Base-by-base conservation (phyloP, 2,888 invertebrate species). In the Phragmatobia fuliginosa region DNA sequence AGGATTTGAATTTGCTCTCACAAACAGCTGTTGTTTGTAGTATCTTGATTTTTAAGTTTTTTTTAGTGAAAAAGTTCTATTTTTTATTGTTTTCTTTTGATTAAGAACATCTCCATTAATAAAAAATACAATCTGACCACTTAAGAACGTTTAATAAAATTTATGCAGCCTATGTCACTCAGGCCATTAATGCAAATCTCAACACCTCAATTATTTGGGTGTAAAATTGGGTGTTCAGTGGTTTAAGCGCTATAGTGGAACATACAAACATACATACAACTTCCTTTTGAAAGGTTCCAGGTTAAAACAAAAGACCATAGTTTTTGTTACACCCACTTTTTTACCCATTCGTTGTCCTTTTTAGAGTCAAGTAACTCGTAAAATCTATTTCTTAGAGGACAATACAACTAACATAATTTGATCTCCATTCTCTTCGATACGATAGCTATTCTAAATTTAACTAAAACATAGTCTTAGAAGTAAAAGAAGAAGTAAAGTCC, bases 401-500 rank as follows among this genome's bases (percentile, higher is more conserved):
- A 56, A 56, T 16, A 14, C 1, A 56, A 56, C 28, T 14, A 56
- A 56, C 56, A 28, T 16, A 28, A 56, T 56, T 28, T 56, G 28
- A 28, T 16, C 28, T 14, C 16, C 28, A 56, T 56, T 5, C 56
- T 56, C 28, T 56, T 28, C 28, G 3, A 56, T 28, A 14, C 56
- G 33, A 33, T 11, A 60, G 59, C n/a, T 21, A 62, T 62, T 61
- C 25, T 62, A 33, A 33, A 62, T 33, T 61, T 61, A 52, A 14
- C 52, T 25, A 52, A 14, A 25, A 52, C 14, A 52, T 14, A 25
- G 28, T 56, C 28, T 56, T 7, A 5, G 31, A 1, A 41, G 31
- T 45, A 11, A 2, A 63, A 41, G 31, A 31, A 11, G 1, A 63
- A 45, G 32, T 32, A n/a, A 7, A 25, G 71, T 70, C 61, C 70